Evolutionary conservation across 2,888 invertebrate species (phyloP).

Genomic region (Oligia strigilis): DNA sequence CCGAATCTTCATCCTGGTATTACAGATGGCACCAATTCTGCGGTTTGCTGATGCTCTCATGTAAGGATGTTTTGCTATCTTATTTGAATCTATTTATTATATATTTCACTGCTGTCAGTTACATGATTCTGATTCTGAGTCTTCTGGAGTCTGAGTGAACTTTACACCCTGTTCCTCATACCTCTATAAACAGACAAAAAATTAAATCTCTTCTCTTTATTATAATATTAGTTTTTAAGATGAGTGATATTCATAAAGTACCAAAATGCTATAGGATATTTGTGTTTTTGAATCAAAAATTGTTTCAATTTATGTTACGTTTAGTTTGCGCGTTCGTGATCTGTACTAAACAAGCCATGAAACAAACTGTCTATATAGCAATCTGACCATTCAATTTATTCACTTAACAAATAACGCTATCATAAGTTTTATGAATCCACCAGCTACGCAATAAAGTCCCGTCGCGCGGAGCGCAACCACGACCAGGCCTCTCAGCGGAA

Average conservation of each 20-base stretch:
- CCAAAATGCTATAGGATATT: not conserved
- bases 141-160: no score
- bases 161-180: no score
- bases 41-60: constrained; percentile 92
- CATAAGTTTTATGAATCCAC: not conserved
- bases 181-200: no score
- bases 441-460: constrained; percentile 92
- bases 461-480: constrained; percentile 90
- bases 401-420: not conserved
- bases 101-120: no score
- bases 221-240: no score
- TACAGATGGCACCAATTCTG: constrained; percentile 94
- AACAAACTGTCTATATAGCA: not conserved
- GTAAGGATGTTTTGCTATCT: constrained; percentile 71
- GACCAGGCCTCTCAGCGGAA: constrained; percentile 91
- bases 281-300: not conserved
- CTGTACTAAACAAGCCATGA: not conserved
- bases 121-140: no score
- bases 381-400: not conserved
- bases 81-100: no score
- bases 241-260: not conserved
- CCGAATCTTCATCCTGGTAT: constrained; percentile 91
- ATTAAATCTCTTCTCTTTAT: no score
- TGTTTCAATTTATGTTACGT: not conserved
- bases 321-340: not conserved